Evolutionary conservation across 2,113 vertebrate genomes (phyloP).

Genomic region (Theropithecus gelada): DNA sequence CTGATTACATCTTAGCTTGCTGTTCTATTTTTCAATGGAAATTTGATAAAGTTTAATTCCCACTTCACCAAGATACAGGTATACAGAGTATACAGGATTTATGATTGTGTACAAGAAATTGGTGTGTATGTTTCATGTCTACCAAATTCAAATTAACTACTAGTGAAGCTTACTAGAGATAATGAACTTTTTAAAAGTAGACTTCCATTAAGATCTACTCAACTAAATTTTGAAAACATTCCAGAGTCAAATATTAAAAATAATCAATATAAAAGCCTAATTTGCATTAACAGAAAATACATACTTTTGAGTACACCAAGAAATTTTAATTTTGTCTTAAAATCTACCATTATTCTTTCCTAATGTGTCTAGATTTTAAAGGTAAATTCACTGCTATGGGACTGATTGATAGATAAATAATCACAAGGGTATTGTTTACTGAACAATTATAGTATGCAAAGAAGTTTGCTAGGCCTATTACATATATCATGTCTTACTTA

Average conservation of each 20-base stretch:
- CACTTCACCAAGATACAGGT: accelerated
- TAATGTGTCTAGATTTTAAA: neutral
- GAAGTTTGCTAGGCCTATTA: neutral
- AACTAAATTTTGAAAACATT: neutral
- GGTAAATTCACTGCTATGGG: neutral
- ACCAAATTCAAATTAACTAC: too few relatives aligned
- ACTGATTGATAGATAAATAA: neutral
- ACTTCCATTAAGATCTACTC: neutral
- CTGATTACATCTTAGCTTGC: accelerated
- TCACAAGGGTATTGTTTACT: neutral
- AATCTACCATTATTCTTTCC: neutral
- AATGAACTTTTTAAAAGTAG: neutral
- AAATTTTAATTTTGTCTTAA: neutral
- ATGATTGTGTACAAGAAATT: accelerated
- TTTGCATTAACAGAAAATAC: neutral
- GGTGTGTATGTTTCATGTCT: accelerated
- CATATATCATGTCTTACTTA: accelerated
- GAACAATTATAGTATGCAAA: neutral
- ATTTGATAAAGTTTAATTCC: accelerated
- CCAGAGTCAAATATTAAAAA: neutral
- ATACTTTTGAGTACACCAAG: neutral
- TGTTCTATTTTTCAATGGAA: neutral
- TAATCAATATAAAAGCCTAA: neutral
- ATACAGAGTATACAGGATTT: too few relatives aligned
- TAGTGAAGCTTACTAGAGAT: neutral